A percentile compares a stretch with the other conserved stretches of the same genome.
Evolutionary conservation across 2,113 vertebrate genomes (phyloP).

Genomic region (Nibea albiflora): DNA sequence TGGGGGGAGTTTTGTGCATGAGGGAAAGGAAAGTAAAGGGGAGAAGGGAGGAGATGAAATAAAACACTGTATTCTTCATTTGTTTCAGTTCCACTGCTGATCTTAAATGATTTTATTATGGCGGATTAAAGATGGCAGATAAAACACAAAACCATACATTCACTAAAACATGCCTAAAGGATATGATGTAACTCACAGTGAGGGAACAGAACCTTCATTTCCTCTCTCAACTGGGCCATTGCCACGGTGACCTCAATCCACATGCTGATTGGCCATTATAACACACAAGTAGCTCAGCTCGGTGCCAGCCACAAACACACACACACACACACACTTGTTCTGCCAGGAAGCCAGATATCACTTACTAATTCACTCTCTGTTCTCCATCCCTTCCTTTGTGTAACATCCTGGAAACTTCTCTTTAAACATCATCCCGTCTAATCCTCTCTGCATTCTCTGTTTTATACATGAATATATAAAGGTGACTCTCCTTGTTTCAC

Average conservation of each 20-base stretch:
- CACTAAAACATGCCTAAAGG: not conserved
- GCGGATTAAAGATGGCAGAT: not conserved
- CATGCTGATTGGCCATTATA: conserved; percentile 70
- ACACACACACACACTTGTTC: conserved; percentile 11
- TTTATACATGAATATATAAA: not conserved
- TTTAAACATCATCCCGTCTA: not conserved
- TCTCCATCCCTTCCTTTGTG: conserved; percentile 17
- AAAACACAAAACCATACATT: conserved; percentile 34
- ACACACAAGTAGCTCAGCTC: conserved; percentile 65
- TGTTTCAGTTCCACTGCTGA: conserved; percentile 22
- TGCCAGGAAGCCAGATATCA: conserved; percentile 48
- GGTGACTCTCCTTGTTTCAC: not conserved
- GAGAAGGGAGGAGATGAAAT: not conserved
- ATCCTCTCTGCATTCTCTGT: not conserved
- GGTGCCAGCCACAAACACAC: conserved; percentile 61
- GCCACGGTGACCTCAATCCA: conserved; percentile 72
- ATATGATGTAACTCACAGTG: not conserved
- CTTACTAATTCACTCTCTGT: conserved; percentile 53
- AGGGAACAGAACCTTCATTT: conserved; percentile 59
- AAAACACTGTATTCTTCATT: conserved; percentile 4
- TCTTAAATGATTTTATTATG: not conserved
- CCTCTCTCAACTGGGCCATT: conserved; percentile 56
- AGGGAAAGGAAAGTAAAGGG: conserved; percentile 4
- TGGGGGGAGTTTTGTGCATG: conserved; percentile 4
- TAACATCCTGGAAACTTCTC: conserved; percentile 10